Evolutionary conservation across 1,140 invertebrate genomes (phyloP), one percentile per base, ranked within the genome.

Genomic region (Potamilus streckersoni): DNA sequence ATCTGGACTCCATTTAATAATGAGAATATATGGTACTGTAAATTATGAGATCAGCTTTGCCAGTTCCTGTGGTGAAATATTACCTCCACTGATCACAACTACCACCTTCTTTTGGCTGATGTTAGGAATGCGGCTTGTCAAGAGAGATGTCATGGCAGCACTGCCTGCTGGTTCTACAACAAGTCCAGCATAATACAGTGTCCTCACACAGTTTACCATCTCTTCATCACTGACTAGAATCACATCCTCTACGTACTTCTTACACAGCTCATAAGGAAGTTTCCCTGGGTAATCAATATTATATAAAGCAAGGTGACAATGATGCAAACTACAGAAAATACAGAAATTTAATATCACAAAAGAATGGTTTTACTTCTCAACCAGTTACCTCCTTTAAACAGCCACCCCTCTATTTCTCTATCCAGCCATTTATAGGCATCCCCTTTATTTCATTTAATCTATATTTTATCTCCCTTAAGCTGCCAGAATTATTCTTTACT

Each of bases 121-220:
- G 64, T 87, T 79, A 27, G 86, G 86, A 19, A 88, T 82, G 20
- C 83, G 82, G 13, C 76, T 74, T 49, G 68, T 65, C 16, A 86
- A 38, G 1, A 89, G 65, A 15, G 87, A 86, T 16, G 86, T 85
- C 73, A 88, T 80, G 15, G 84, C 87, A 49, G 87, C 87, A 75
- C 80, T 79, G n/a, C 86, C 87, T 13, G 86, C 85, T 3, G 86
- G 86, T 75, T 89, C 87, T 2, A 84, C 87, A n/a, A 85, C 82
- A 31, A 88, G 74, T 38, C 87, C 87, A n/a, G 73, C 67, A n/a
- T 83, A 31, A 76, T 83, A 86, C n/a, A 89, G 75, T 14, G 73
- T 64, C 20, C 73, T 72, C 83, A 87, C 83, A 63, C 78, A 73
- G 5, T 77, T 56, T 0, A 86, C 1, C 55, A 89, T 81, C 74